phyloP scores from a whole-genome alignment of 92 coral and sea anemone species.

The Epizoanthus illoricatus region DNA sequence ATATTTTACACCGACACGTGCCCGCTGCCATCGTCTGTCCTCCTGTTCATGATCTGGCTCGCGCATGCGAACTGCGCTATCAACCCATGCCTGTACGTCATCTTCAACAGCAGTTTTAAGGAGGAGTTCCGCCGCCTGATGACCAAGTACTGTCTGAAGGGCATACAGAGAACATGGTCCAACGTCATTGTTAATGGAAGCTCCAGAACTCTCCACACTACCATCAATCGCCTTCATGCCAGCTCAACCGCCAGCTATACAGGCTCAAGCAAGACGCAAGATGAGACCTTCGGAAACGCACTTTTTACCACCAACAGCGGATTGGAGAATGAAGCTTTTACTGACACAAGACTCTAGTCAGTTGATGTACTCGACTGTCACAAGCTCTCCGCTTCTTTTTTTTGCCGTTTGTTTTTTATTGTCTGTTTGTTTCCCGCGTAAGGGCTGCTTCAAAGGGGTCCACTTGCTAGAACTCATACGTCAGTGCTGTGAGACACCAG shows the following conservation, averaged over 20 bases:
- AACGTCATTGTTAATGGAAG: constrained; percentile 10
- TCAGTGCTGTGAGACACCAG: no score
- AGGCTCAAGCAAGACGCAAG: no score
- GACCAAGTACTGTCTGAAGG: constrained; percentile 14
- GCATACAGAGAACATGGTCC: constrained; percentile 12
- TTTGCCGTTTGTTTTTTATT: no score
- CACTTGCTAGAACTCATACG: no score
- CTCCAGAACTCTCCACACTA: constrained; percentile 20
- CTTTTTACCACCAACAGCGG: no score
- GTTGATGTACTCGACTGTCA: no score
- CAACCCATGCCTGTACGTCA: constrained; percentile 35
- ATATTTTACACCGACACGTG: neutral
- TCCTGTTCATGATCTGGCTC: constrained; percentile 15
- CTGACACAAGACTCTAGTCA: no score
- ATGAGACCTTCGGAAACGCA: no score
- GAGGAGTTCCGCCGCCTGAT: constrained; percentile 16
- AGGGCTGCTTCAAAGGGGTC: no score
- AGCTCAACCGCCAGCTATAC: constrained; percentile 8
- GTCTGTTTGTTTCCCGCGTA: no score
- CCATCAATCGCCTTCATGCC: neutral
- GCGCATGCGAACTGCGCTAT: constrained; percentile 38
- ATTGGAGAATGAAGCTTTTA: no score
- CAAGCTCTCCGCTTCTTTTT: no score
- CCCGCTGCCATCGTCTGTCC: neutral
- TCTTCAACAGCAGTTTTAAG: constrained; percentile 34